Percentiles rank a stretch among this genome's conserved stretches.
Evolutionary conservation across 1,140 invertebrate species (phyloP).

Genomic region (Micrasema longulum): DNA sequence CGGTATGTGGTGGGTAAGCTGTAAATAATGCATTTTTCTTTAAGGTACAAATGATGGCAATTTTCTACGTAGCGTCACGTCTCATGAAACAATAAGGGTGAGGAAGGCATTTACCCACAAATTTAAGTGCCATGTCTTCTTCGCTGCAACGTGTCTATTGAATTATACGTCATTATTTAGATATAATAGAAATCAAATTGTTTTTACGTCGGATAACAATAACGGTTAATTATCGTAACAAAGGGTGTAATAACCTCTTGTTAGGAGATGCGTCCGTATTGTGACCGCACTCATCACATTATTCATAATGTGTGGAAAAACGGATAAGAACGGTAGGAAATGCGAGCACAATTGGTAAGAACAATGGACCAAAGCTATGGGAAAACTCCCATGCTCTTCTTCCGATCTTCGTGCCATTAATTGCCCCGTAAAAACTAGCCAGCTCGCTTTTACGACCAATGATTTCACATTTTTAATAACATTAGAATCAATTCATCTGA

Average conservation of each 20-base stretch:
- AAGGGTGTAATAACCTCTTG: conserved; percentile 16
- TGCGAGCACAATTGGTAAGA: conserved; percentile 22
- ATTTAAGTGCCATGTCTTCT: too few species aligned
- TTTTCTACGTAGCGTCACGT: too few species aligned
- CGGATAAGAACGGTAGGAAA: conserved; percentile 27
- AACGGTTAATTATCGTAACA: conserved; percentile 7
- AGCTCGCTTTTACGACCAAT: conserved; percentile 6
- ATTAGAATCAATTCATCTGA: neutral
- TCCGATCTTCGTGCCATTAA: conserved; percentile 21
- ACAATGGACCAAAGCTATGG: conserved; percentile 11
- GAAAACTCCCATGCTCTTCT: conserved; percentile 29
- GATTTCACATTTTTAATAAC: conserved; percentile 20
- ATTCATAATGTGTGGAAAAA: conserved; percentile 37
- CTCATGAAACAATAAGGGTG: too few species aligned
- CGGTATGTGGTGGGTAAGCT: too few species aligned
- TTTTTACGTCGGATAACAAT: too few species aligned
- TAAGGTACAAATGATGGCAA: too few species aligned
- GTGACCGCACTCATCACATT: conserved; percentile 33
- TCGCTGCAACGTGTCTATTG: too few species aligned
- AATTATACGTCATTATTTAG: too few species aligned
- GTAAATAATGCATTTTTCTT: too few species aligned
- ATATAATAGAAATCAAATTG: too few species aligned
- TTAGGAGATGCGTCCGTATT: conserved; percentile 17
- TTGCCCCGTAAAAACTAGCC: conserved; percentile 35
- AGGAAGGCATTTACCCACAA: too few species aligned